Conservation (phyloP, 2,888 invertebrate species). For the Gerris lacustris region DNA sequence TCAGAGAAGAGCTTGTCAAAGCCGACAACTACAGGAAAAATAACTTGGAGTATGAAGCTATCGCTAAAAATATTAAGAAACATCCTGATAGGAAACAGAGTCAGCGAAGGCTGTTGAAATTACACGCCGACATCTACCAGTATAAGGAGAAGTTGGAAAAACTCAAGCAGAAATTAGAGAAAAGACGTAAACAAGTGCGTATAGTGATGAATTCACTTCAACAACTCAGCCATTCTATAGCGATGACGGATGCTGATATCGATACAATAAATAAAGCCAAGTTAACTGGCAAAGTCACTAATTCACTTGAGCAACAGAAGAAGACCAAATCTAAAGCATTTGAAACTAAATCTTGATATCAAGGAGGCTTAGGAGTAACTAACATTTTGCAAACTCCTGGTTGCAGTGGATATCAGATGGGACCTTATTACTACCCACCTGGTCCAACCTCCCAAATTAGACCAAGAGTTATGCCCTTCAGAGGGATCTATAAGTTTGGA, state of each 20-base stretch:
- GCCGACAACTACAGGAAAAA: constrained; percentile 82
- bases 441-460: too few relatives aligned
- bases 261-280: neutral
- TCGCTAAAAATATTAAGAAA: constrained; percentile 79
- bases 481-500: too few relatives aligned
- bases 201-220: constrained; percentile 77
- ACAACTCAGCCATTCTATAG: constrained; percentile 49
- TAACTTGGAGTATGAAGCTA: constrained; percentile 80
- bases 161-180: constrained; percentile 62
- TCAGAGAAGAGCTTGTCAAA: constrained; percentile 68
- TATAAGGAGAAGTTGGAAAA: constrained; percentile 56
- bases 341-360: neutral
- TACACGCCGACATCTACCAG: constrained; percentile 59
- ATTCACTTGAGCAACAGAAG: neutral
- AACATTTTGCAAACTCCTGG: too few relatives aligned
- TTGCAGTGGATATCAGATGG: too few relatives aligned
- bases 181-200: constrained; percentile 78
- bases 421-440: too few relatives aligned
- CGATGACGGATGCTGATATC: neutral
- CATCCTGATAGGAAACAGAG: constrained; percentile 81
- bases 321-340: neutral
- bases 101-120: constrained; percentile 49
- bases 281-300: neutral
- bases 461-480: too few relatives aligned
- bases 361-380: neutral